Evolutionary conservation across 2,888 invertebrate species (phyloP), one percentile per base, ranked within the genome.

Genomic region (Automeris io): DNA sequence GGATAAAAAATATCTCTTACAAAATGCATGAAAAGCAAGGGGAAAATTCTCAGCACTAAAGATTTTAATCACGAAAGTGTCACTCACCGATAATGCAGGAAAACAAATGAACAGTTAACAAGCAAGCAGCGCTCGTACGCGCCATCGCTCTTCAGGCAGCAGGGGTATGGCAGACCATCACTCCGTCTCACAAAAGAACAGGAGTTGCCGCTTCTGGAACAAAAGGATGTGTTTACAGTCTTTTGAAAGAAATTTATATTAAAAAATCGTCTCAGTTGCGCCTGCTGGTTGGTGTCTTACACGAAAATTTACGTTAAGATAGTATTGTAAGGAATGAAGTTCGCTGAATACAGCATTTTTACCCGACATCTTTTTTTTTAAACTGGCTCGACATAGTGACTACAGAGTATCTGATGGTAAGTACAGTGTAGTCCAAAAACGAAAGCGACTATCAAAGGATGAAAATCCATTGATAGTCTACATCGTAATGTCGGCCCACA

Each of bases 41-140:
- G n/a, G n/a, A n/a, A n/a, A n/a, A n/a, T n/a, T n/a, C n/a, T n/a
- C 7, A 21, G 6, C 12, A 2, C 12, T 21, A 21, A 21, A 12
- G 16, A 21, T 4, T 12, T 18, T 26, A 18, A 16, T 16, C 7
- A 33, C 33, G n/a, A n/a, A n/a, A n/a, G 40, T 41, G 43, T 40
- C 23, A 68, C 86, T 83, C 57, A 86, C 86, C 80, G 60, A 79
- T 76, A 68, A 86, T 73, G 57, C 71, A 81, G 43, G 79, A 79
- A 55, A 86, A 74, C 67, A 86, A 85, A 72, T 85, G 76, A 59
- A 76, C 77, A 50, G 80, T 80, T 62, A 86, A 80, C 52, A 86
- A 69, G 71, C 70, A 79, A 56, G 73, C 70, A 49, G 73, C 68
- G 45, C 70, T 56, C 46, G 58, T 59, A 39, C 74, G 72, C 63